phyloP scores from a whole-genome alignment of 2,797 vertebrate species.

The Nasua narica region DNA sequence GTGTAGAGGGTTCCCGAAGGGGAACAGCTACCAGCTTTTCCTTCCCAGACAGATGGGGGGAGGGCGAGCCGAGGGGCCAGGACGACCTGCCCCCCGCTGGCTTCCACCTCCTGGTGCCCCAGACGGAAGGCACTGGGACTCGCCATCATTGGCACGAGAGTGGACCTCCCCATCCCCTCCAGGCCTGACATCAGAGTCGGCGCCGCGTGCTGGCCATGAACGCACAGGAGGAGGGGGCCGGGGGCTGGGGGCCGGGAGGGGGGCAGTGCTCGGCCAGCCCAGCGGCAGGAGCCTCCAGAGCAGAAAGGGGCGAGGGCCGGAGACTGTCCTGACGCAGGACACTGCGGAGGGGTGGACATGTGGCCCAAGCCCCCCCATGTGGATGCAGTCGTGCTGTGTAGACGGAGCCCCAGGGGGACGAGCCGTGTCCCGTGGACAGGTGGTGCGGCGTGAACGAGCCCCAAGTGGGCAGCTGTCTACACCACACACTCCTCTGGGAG shows the following conservation, averaged over 20 bases:
- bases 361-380: not conserved
- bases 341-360: not conserved
- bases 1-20: fast-evolving
- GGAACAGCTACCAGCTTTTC: not conserved
- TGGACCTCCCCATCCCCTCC: fast-evolving
- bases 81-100: fast-evolving
- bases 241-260: fast-evolving
- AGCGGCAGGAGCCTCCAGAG: not conserved
- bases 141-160: fast-evolving
- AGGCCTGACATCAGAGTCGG: fast-evolving
- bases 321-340: not conserved
- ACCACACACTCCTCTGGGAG: slow-evolving; percentile 84
- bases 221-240: fast-evolving
- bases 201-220: not conserved
- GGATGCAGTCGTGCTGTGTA: not conserved
- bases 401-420: not conserved
- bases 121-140: fast-evolving
- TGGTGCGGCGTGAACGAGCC: fast-evolving
- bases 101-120: not conserved
- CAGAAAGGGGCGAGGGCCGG: not conserved
- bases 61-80: no score
- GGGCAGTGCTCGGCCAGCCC: fast-evolving
- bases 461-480: not conserved
- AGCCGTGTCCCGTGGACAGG: not conserved
- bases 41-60: no score